phyloP scores from a whole-genome alignment of 2,113 vertebrate genomes.

The Capreolus pygargus region DNA sequence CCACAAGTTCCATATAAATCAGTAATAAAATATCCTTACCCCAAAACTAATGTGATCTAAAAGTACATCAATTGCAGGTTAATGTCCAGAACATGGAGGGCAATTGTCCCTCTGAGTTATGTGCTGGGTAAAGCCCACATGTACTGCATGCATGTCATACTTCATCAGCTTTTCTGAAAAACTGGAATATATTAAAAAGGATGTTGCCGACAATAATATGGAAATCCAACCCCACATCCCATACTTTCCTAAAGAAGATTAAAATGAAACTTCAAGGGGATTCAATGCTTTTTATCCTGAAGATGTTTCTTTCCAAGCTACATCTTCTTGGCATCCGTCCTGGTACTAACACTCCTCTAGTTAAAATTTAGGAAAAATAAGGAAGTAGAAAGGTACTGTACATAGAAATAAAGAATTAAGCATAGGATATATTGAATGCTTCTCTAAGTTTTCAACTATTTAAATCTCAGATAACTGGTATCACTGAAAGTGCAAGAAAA shows the following conservation, averaged over 20 bases:
- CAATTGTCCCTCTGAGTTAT: neutral
- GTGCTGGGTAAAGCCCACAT: neutral
- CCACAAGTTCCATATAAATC: neutral
- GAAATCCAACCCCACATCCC: neutral
- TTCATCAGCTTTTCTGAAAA: neutral
- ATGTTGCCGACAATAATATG: neutral
- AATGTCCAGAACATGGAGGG: neutral
- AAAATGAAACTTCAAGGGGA: neutral
- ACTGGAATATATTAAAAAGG: neutral
- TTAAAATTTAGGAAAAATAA: neutral
- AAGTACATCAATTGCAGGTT: neutral
- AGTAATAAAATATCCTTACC: neutral
- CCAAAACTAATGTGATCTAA: neutral
- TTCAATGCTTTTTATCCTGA: neutral
- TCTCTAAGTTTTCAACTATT: neutral
- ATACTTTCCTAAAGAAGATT: neutral
- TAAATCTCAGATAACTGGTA: neutral
- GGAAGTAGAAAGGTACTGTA: neutral
- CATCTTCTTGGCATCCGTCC: neutral
- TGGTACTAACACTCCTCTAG: neutral
- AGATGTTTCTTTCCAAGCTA: neutral
- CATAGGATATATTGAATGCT: neutral
- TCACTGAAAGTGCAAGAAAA: neutral
- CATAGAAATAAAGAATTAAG: neutral
- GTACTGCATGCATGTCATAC: fast-evolving